phyloP scores from a whole-genome alignment of 2,797 vertebrate species.

The Lophius americanus region DNA sequence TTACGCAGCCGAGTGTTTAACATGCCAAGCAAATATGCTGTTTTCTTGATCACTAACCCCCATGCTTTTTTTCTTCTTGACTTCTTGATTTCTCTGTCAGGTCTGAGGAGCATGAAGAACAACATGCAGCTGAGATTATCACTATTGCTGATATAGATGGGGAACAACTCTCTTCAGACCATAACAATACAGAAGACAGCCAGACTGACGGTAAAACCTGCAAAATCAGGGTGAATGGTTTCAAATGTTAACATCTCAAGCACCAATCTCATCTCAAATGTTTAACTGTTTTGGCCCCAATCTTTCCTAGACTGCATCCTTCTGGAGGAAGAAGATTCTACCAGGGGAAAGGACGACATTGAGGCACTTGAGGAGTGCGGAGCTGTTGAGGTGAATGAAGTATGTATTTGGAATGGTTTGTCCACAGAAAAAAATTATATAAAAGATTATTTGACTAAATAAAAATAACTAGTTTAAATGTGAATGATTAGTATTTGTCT shows the following conservation, averaged over 20 bases:
- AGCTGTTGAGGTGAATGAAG: conserved; percentile 61
- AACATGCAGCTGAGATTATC: conserved; percentile 8
- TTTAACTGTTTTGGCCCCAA: neutral
- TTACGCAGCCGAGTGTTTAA: neutral
- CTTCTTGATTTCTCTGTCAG: conserved; percentile 49
- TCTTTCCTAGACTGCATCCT: conserved; percentile 50
- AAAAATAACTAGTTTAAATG: neutral
- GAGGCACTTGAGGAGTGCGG: conserved; percentile 62
- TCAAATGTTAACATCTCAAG: neutral
- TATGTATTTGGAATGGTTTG: neutral
- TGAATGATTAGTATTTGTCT: neutral
- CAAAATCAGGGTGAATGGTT: neutral
- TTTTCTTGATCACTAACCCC: neutral
- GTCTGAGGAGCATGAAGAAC: conserved; percentile 54
- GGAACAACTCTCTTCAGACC: conserved; percentile 38
- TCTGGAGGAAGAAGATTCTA: conserved; percentile 56
- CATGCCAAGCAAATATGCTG: neutral
- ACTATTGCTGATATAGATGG: conserved; percentile 30
- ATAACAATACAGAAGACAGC: conserved; percentile 44
- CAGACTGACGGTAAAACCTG: conserved; percentile 65
- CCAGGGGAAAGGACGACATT: conserved; percentile 36
- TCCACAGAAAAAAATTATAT: neutral
- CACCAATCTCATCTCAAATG: neutral
- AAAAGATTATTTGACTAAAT: neutral
- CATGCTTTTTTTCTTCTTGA: neutral